phyloP scores from a whole-genome alignment of 2,888 invertebrate genomes.

The Morpho achilles region DNA sequence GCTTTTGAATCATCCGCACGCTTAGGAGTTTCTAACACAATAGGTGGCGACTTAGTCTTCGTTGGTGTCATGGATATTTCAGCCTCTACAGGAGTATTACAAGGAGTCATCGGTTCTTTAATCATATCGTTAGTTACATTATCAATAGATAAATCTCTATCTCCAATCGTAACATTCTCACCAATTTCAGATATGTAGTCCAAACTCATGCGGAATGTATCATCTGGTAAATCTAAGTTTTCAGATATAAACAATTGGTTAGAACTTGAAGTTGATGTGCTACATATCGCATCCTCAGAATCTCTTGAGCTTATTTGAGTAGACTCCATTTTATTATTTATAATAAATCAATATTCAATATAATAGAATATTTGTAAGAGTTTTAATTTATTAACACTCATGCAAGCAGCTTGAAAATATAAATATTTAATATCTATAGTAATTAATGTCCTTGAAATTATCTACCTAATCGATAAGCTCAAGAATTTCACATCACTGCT shows the following conservation, averaged over 20 bases:
- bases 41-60: slow-evolving; percentile 30
- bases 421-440: not conserved
- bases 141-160: slow-evolving; percentile 47
- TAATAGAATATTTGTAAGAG: not conserved
- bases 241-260: slow-evolving; percentile 56
- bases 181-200: slow-evolving; percentile 60
- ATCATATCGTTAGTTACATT: slow-evolving; percentile 25
- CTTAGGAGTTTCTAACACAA: slow-evolving; percentile 46
- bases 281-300: slow-evolving; percentile 36
- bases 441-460: slow-evolving; percentile 62
- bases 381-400: slow-evolving; percentile 11
- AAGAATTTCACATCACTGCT: slow-evolving; percentile 71
- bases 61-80: slow-evolving; percentile 2
- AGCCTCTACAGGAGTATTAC: slow-evolving; percentile 23
- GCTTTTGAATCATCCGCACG: slow-evolving; percentile 13
- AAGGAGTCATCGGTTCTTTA: slow-evolving; percentile 25
- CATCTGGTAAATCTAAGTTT: slow-evolving; percentile 57
- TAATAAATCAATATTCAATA: slow-evolving; percentile 1
- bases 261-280: slow-evolving; percentile 44
- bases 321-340: slow-evolving; percentile 45
- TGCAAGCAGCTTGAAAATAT: not conserved
- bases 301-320: slow-evolving; percentile 36
- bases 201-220: slow-evolving; percentile 63
- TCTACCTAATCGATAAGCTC: slow-evolving; percentile 71
- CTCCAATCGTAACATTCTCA: slow-evolving; percentile 63